Conservation (phyloP, 2,113 vertebrate genomes). For the Etheostoma spectabile region DNA sequence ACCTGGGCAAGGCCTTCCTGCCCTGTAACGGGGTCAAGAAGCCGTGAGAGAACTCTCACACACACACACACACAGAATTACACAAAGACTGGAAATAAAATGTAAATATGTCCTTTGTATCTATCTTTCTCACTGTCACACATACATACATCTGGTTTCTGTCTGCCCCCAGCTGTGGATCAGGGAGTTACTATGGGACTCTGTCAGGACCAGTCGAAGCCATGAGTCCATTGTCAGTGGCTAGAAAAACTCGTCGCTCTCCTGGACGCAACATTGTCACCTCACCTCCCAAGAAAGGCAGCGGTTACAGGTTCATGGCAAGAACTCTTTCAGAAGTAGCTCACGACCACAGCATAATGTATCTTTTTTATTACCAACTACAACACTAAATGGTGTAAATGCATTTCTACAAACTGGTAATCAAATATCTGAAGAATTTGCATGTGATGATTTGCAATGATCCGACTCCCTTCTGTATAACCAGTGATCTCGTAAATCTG, state of each 20-base stretch:
- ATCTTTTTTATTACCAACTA: too few species aligned
- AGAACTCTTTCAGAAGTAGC: neutral
- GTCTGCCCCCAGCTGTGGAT: conserved; percentile 48
- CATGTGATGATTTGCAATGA: neutral
- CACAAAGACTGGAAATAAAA: neutral
- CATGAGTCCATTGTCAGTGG: conserved; percentile 82
- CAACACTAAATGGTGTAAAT: neutral
- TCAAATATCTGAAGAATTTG: neutral
- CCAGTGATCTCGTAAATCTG: neutral
- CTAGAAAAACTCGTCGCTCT: conserved; percentile 74
- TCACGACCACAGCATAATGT: neutral
- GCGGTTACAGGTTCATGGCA: conserved; percentile 87
- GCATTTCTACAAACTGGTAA: neutral
- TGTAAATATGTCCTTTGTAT: neutral
- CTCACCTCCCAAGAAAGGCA: conserved; percentile 89
- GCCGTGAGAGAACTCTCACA: conserved; percentile 80
- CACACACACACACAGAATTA: neutral
- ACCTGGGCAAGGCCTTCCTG: conserved; percentile 87
- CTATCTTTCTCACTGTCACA: neutral
- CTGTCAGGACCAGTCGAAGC: conserved; percentile 84
- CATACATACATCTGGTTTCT: neutral
- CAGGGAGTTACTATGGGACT: conserved; percentile 89
- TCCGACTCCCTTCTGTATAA: neutral
- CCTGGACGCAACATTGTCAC: conserved; percentile 90
- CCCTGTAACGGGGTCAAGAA: conserved; percentile 86